Percentiles rank a stretch among this genome's conserved stretches.
phyloP scores from a whole-genome alignment of 2,113 vertebrate genomes.

The Gyps fulvus region DNA sequence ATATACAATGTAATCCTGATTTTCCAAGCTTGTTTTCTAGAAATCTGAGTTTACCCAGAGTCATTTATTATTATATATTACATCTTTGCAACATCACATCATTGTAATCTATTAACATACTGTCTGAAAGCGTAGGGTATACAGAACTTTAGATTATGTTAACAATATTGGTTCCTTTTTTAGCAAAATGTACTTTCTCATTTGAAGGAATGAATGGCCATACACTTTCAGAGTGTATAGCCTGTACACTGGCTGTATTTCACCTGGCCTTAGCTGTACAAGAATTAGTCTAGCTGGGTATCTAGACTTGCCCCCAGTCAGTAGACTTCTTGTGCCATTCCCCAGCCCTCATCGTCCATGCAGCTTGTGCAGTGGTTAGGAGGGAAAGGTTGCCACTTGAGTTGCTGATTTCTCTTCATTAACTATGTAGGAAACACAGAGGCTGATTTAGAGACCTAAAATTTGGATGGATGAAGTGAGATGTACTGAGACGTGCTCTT shows the following conservation, averaged over 20 bases:
- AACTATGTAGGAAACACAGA: not conserved
- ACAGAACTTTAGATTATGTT: not conserved
- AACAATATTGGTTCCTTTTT: not conserved
- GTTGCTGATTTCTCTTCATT: not conserved
- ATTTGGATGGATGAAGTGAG: not conserved
- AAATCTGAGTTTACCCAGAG: not conserved
- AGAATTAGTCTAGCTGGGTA: not conserved
- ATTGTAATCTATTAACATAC: not conserved
- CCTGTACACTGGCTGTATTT: not conserved
- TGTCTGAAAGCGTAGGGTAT: not conserved
- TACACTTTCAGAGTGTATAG: not conserved
- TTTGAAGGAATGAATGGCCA: not conserved
- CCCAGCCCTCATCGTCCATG: fast-evolving
- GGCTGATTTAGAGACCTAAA: not conserved
- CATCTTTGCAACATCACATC: not conserved
- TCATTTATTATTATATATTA: not conserved
- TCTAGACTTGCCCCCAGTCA: not conserved
- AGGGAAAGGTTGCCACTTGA: not conserved
- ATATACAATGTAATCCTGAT: not conserved
- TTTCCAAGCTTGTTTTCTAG: not conserved
- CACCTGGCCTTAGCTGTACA: not conserved
- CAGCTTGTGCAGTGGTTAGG: not conserved
- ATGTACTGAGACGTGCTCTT: not conserved
- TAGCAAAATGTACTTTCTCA: not conserved
- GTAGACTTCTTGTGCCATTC: not conserved